These are phyloP conservation scores for Theropithecus gelada DNA, from an alignment of 2,113 vertebrate genomes.

Conservation along the genomic window DNA sequence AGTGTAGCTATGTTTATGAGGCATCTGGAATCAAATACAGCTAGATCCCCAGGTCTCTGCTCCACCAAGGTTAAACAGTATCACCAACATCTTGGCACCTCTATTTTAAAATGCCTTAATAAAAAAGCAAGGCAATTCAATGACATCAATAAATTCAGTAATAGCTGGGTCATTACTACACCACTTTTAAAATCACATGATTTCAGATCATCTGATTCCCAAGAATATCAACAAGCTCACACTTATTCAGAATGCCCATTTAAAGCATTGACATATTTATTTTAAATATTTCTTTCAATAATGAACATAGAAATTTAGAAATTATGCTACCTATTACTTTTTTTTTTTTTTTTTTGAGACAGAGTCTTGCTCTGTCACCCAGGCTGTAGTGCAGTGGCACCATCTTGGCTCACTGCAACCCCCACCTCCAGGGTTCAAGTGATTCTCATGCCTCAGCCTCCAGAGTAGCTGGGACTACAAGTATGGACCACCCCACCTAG, in stretches of 20 bases:
- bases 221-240: constrained; percentile 11
- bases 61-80: neutral
- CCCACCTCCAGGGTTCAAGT: no score
- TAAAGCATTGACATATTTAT: constrained; percentile 4
- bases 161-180: neutral
- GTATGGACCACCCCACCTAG: no score
- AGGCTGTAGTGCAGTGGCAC: no score
- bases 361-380: no score
- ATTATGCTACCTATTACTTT: no score
- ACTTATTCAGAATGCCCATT: neutral
- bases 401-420: no score
- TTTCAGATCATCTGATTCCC: neutral
- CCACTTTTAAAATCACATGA: neutral
- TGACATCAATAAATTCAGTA: neutral
- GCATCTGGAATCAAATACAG: neutral
- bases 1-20: neutral
- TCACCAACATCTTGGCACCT: neutral
- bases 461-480: no score
- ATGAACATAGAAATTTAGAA: neutral
- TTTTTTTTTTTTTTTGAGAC: no score
- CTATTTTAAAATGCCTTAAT: neutral
- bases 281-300: constrained; percentile 21
- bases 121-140: neutral
- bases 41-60: neutral
- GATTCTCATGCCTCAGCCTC: no score